Conservation (phyloP, 2,113 vertebrate species). For the Scolopax mira region DNA sequence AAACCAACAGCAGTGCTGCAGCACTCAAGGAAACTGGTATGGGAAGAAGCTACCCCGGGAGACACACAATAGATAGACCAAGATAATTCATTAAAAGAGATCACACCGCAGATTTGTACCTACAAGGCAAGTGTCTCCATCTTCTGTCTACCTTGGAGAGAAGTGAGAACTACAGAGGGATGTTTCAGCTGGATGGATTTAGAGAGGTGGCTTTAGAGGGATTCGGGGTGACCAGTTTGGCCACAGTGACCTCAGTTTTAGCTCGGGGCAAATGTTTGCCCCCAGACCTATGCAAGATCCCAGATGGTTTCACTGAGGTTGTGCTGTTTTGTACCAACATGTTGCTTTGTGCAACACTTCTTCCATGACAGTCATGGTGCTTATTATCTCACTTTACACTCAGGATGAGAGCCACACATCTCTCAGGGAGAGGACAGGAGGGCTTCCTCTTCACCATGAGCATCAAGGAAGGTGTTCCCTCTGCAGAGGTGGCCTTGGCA, state of each 20-base stretch:
- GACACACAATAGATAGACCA: fast-evolving
- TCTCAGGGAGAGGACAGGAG: background rate
- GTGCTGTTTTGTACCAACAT: background rate
- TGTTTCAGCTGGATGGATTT: background rate
- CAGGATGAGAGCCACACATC: background rate
- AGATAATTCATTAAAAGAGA: fast-evolving
- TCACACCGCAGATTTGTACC: fast-evolving
- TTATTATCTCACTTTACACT: background rate
- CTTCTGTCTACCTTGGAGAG: background rate
- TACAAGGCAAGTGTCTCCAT: background rate
- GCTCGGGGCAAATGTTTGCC: background rate
- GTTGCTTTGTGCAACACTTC: too few relatives aligned
- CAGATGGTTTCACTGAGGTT: background rate
- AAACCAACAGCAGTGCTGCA: background rate
- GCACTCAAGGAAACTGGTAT: fast-evolving
- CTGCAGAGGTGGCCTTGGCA: background rate
- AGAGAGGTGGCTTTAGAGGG: background rate
- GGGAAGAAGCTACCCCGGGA: background rate
- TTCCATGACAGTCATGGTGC: too few relatives aligned
- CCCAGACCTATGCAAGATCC: background rate
- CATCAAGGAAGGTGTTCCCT: background rate
- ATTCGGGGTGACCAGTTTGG: background rate
- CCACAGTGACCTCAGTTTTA: background rate
- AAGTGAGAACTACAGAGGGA: background rate
- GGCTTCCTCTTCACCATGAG: fast-evolving